These are phyloP conservation scores for Tyria jacobaeae DNA, from an alignment of 2,888 invertebrate species.

Conservation along the genomic window DNA sequence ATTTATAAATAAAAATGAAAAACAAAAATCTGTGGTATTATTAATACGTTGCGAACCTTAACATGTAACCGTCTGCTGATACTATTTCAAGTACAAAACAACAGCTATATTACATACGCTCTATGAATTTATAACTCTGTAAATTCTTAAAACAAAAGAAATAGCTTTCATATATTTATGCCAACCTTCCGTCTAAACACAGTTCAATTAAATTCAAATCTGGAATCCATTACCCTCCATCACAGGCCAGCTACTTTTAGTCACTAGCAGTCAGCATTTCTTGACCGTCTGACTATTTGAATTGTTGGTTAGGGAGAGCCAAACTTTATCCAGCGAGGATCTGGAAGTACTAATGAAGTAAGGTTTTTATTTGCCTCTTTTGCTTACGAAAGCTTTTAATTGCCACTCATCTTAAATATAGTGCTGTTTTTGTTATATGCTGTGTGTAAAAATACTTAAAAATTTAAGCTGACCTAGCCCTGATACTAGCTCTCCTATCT, in stretches of 20 bases:
- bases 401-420: conserved; percentile 23
- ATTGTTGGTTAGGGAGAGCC: conserved; percentile 7
- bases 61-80: no score
- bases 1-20: no score
- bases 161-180: background rate
- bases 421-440: conserved; percentile 20
- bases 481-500: no score
- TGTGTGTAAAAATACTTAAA: no score
- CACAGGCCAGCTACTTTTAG: conserved; percentile 15
- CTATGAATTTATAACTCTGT: background rate
- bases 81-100: no score
- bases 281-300: conserved; percentile 6
- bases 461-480: no score
- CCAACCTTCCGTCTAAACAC: conserved; percentile 14
- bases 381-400: conserved; percentile 24
- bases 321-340: conserved; percentile 31
- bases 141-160: background rate
- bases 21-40: no score
- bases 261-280: conserved; percentile 29
- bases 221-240: conserved; percentile 34
- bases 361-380: conserved; percentile 22
- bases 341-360: conserved; percentile 41
- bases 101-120: background rate
- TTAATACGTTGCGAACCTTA: no score
- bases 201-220: conserved; percentile 32